Base-by-base conservation (phyloP, 2,888 invertebrate genomes). In the Vesta saturnalis region DNA sequence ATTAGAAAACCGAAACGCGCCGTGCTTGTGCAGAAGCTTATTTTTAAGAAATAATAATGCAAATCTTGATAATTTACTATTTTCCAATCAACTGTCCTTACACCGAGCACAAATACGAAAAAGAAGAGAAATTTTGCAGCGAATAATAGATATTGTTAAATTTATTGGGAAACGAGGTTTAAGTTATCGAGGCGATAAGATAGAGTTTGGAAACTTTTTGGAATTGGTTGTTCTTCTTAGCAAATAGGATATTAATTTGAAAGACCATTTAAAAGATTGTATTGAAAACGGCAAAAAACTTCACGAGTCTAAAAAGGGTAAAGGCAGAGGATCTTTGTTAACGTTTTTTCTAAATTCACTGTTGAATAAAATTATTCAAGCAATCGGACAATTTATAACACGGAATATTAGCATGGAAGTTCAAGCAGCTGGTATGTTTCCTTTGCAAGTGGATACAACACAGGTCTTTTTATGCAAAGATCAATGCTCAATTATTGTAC, bases 201-300 rank as follows among this genome's bases (percentile, higher is more conserved):
- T 46, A 46, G 15, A 46, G 3, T n/a, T 8, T 46, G 46, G 15
- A 46, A 46, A 46, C 15, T 46, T 46, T 46, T 46, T 46, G 12
- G 14, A 46, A 46, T n/a, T 46, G n/a, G n/a, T n/a, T 15, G 15
- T 46, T 46, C 46, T 46, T 46, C 46, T 46, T 46, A 46, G 46
- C 46, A 46, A 46, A 46, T n/a, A 5, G 4, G 46, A 46, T 46
- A 46, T 46, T 46, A 46, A 46, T 46, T 46, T 46, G 46, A 46
- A 46, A 46, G 46, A 46, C 15, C 14, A 46, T 46, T 46, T 46
- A n/a, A 5, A 46, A 46, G 46, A n/a, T 46, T 46, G 46, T 46
- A 46, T 46, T 46, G 14, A 46, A n/a, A 46, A 46, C 6, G n/a
- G 46, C n/a, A 46, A 46, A 46, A 46, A 46, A 46, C 46, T 46